Evolutionary conservation across 2,113 vertebrate species (phyloP).

Genomic region (Sula dactylatra): DNA sequence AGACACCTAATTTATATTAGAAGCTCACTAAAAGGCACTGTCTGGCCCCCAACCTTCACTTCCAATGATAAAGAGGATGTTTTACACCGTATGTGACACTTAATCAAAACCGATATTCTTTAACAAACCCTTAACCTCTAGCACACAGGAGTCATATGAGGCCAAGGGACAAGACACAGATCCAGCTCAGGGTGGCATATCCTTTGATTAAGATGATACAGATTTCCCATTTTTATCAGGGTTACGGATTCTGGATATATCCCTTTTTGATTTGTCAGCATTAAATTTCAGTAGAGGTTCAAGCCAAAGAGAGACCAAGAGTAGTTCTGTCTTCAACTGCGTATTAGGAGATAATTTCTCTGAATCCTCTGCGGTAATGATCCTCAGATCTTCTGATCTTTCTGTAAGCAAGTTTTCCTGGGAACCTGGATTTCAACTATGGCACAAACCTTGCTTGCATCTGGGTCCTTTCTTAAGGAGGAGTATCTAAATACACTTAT

Average conservation of each 20-base stretch:
- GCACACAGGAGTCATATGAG: constrained; percentile 66
- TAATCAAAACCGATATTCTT: constrained; percentile 83
- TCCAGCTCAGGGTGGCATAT: constrained; percentile 70
- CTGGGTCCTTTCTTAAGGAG: constrained; percentile 64
- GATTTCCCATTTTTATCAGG: constrained; percentile 75
- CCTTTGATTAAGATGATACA: constrained; percentile 82
- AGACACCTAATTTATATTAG: constrained; percentile 81
- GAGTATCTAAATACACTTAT: constrained; percentile 73
- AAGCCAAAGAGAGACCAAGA: constrained; percentile 72
- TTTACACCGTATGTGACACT: constrained; percentile 79
- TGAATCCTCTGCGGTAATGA: constrained; percentile 73
- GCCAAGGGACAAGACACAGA: constrained; percentile 74
- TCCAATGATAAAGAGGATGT: constrained; percentile 76
- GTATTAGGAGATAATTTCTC: constrained; percentile 73
- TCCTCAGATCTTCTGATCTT: constrained; percentile 71
- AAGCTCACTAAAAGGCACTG: constrained; percentile 73
- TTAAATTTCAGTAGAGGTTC: constrained; percentile 76
- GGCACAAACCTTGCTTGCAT: constrained; percentile 60
- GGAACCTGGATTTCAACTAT: constrained; percentile 67
- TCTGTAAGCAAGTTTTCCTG: constrained; percentile 71
- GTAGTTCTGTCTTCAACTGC: constrained; percentile 70
- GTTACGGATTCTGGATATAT: constrained; percentile 72
- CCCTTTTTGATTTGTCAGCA: constrained; percentile 79
- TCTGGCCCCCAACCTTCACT: constrained; percentile 72
- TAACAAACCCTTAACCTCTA: constrained; percentile 80